phyloP scores from a whole-genome alignment of 2,113 vertebrate genomes.

The Osmerus eperlanus region DNA sequence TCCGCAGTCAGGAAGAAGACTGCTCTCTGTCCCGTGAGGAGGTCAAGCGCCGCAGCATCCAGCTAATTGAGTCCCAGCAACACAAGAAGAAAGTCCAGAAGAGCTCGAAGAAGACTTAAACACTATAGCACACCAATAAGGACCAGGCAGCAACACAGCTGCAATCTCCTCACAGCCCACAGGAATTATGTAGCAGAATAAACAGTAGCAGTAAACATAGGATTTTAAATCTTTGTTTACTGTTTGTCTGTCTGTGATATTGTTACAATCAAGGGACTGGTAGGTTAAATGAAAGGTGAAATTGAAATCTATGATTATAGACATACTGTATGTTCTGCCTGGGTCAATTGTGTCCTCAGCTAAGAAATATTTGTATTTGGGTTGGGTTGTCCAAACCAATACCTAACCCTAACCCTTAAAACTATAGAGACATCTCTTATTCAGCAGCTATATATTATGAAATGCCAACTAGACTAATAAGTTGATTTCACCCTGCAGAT shows the following conservation, averaged over 20 bases:
- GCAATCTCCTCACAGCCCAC: not conserved
- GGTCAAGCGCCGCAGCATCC: constrained; percentile 11
- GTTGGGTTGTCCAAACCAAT: not conserved
- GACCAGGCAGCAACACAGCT: not conserved
- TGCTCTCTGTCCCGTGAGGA: constrained; percentile 12
- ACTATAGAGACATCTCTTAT: too few relatives aligned
- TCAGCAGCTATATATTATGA: too few relatives aligned
- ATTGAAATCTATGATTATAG: too few relatives aligned
- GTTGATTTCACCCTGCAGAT: not conserved
- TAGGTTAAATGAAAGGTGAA: too few relatives aligned
- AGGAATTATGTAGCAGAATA: not conserved
- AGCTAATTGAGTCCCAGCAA: constrained; percentile 15
- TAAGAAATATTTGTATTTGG: too few relatives aligned
- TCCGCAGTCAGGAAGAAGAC: constrained; percentile 15
- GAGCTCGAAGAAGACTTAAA: constrained; percentile 3
- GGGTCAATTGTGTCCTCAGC: too few relatives aligned
- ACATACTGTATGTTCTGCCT: too few relatives aligned
- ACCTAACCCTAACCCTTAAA: not conserved
- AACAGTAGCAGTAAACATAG: not conserved
- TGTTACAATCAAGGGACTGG: too few relatives aligned
- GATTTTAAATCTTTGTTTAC: constrained; percentile 6
- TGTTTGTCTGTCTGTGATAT: not conserved
- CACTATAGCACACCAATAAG: not conserved
- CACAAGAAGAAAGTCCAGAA: constrained; percentile 14
- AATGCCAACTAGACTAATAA: too few relatives aligned